Conservation (phyloP, 2,113 vertebrate species). For the Syrmaticus mikado region DNA sequence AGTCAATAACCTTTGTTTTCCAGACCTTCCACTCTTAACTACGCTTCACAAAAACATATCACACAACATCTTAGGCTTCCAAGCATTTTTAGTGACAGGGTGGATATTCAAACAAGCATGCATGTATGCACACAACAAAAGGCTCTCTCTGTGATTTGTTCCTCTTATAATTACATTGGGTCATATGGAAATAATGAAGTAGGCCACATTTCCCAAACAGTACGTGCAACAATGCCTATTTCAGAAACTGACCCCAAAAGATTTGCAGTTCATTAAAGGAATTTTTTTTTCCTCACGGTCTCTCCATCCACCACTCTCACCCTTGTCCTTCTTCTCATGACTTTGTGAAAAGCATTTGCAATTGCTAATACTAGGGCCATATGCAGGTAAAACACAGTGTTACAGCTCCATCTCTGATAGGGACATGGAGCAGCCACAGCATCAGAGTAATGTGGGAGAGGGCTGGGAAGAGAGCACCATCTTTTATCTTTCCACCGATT, state of each 20-base stretch:
- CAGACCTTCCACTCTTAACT: neutral
- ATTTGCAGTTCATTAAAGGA: slow-evolving; percentile 1
- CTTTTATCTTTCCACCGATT: neutral
- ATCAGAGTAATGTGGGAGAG: neutral
- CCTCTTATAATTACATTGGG: neutral
- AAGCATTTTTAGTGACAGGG: neutral
- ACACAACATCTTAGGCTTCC: neutral
- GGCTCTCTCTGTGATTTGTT: neutral
- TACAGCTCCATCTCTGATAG: neutral
- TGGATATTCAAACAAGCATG: neutral
- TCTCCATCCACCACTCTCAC: neutral
- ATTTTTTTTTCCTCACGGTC: neutral
- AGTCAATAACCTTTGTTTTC: neutral
- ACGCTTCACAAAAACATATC: neutral
- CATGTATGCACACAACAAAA: neutral
- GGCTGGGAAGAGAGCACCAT: neutral
- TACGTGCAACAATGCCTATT: neutral
- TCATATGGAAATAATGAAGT: neutral
- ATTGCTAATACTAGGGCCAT: neutral
- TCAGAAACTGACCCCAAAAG: neutral
- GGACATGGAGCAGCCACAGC: neutral
- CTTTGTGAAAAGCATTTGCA: neutral
- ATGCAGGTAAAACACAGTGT: neutral
- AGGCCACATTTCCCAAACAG: neutral
- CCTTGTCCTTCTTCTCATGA: neutral